Evolutionary conservation across 2,888 invertebrate genomes (phyloP), one percentile per base, ranked within the genome.

Genomic region (Spisula subtruncata): DNA sequence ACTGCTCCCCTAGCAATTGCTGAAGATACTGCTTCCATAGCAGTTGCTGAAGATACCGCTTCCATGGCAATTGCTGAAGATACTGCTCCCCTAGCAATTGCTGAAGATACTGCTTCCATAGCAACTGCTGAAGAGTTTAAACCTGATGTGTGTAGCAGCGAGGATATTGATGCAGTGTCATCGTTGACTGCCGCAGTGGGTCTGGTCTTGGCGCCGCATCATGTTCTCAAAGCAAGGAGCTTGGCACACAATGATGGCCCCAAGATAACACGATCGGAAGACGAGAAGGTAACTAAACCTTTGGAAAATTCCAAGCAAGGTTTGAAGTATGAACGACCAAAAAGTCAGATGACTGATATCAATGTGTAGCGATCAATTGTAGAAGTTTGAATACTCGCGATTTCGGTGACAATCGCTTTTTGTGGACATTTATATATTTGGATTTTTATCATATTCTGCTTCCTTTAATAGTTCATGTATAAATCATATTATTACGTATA

Each of bases 291-390:
- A 75, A 75, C 5, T 1, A 29, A 25, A 6, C 32, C 18, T 32
- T 18, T 32, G 32, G 32, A 29, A 8, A 75, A 75, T 18, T 6
- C 32, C 25, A 32, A 75, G 32, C 14, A 14, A 12, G 12, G 16
- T 75, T 18, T 35, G 14, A 29, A 32, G 32, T 75, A 75, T 75
- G 35, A 75, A 32, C 75, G 75, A 75, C 75, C 75, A 18, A 16
- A 75, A 14, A 75, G 75, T 32, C 75, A 75, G 35, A 75, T 75
- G 75, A 75, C 75, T 16, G 35, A 75, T 35, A 75, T 75, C 75
- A 75, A 75, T 18, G 75, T 75, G 14, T 75, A 75, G 32, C 32
- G 32, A 16, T 16, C 51, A 51, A 1, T 51, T 51, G 16, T 51
- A 51, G 8, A 5, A 2, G 2, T 2, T 41, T 41, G 2, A 41